Evolutionary conservation across 2,113 vertebrate genomes (phyloP).

Genomic region (Callaeas wilsoni): DNA sequence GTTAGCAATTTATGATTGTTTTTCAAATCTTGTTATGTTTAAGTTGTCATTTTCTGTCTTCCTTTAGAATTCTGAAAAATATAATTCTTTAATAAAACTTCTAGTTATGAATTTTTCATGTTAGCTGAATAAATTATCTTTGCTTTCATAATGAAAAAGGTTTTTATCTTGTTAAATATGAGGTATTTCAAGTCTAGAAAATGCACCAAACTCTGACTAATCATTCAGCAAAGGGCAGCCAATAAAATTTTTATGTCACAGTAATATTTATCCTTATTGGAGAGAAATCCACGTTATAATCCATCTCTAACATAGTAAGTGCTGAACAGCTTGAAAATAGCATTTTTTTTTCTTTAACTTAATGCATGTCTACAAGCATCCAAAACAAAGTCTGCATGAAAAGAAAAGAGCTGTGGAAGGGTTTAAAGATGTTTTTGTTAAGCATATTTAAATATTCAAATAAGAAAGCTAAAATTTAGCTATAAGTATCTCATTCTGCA

Average conservation of each 20-base stretch:
- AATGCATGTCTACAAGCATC: background rate
- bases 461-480: background rate
- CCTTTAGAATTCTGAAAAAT: background rate
- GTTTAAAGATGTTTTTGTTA: background rate
- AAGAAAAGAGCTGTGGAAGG: background rate
- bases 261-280: background rate
- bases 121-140: background rate
- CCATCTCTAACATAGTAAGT: background rate
- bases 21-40: background rate
- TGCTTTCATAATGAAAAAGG: background rate
- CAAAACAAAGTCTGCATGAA: background rate
- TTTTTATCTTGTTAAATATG: background rate
- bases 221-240: background rate
- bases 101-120: background rate
- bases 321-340: background rate
- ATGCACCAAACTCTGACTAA: background rate
- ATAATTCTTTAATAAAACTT: background rate
- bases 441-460: background rate
- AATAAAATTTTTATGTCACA: background rate
- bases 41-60: background rate
- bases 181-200: background rate
- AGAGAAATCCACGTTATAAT: background rate
- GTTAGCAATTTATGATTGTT: background rate
- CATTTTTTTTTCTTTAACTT: background rate
- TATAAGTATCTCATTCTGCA: background rate